Evolutionary conservation across 2,113 vertebrate genomes (phyloP).

Genomic region (Mesitornis unicolor): DNA sequence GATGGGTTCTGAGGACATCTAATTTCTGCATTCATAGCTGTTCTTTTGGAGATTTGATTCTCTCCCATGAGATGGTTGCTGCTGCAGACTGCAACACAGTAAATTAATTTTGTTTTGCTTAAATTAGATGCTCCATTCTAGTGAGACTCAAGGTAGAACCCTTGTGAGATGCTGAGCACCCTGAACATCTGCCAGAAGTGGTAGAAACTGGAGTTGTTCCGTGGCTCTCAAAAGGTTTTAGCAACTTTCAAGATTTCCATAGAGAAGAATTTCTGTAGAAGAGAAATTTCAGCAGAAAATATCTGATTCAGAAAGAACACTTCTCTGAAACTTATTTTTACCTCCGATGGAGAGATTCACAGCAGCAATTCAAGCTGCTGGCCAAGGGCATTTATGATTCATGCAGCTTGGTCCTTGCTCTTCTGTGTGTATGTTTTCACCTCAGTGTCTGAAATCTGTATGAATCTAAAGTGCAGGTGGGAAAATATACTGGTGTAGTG

Average conservation of each 20-base stretch:
- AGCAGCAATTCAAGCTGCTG: background rate
- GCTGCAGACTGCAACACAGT: background rate
- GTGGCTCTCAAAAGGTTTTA: background rate
- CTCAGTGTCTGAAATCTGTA: background rate
- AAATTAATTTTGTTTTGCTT: conserved; percentile 2
- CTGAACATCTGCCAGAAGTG: conserved; percentile 6
- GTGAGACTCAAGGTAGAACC: background rate
- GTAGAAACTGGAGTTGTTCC: background rate
- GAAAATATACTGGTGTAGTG: background rate
- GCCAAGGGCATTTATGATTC: background rate
- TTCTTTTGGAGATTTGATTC: background rate
- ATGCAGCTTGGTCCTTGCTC: background rate
- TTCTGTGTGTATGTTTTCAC: background rate
- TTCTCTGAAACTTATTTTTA: background rate
- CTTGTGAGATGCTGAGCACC: background rate
- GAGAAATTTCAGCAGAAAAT: background rate
- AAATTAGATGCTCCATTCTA: background rate
- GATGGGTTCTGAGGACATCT: background rate
- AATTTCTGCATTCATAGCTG: background rate
- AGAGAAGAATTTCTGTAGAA: background rate
- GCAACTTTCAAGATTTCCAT: background rate
- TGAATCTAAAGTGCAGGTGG: background rate
- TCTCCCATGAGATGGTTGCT: background rate
- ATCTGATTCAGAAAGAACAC: background rate
- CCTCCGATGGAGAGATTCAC: background rate